Conservation (phyloP, 2,797 vertebrate species). For the Spheniscus humboldti region DNA sequence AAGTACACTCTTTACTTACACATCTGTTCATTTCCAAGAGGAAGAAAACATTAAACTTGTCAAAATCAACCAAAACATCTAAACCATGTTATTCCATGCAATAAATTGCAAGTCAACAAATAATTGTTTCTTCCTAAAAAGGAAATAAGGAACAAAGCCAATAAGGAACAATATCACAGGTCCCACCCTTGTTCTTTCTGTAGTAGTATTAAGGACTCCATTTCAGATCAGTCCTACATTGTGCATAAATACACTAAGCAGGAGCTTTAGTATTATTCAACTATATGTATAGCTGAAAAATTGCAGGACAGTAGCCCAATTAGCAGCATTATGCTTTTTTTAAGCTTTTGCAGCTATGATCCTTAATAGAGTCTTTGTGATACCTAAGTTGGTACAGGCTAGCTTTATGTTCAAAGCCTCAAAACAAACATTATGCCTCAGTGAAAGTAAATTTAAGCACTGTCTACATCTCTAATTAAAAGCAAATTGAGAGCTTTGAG, state of each 20-base stretch:
- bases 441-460: conserved; percentile 11
- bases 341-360: neutral
- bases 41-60: neutral
- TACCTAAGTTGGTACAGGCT: neutral
- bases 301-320: neutral
- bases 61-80: neutral
- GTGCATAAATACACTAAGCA: neutral
- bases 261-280: neutral
- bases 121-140: neutral
- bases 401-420: neutral
- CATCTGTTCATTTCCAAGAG: neutral
- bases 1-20: neutral
- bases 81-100: neutral
- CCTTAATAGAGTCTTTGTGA: neutral
- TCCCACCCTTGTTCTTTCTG: neutral
- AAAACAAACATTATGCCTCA: conserved; percentile 25
- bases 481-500: neutral
- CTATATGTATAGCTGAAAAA: neutral
- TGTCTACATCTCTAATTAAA: neutral
- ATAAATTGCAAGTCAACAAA: neutral
- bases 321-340: neutral
- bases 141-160: neutral
- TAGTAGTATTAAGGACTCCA: neutral
- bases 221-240: neutral
- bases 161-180: neutral